Conservation (phyloP, 1,140 invertebrate species). For the Bombus balteatus region DNA sequence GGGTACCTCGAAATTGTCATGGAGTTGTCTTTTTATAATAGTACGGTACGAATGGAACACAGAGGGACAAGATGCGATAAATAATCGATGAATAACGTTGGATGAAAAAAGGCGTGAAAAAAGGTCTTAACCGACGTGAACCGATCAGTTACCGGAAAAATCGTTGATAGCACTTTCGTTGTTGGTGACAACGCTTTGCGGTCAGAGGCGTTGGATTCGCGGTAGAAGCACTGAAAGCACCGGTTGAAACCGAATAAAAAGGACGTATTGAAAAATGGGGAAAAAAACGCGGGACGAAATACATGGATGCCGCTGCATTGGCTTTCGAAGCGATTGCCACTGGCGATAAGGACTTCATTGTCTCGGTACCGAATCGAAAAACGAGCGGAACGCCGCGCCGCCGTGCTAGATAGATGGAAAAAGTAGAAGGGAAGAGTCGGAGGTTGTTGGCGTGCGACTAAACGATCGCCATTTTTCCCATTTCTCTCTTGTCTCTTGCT, state of each 20-base stretch:
- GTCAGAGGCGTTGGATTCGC: constrained; percentile 46
- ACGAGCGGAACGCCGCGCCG: constrained; percentile 35
- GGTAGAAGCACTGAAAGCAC: constrained; percentile 47
- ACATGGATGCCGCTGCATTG: constrained; percentile 44
- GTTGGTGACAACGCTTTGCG: constrained; percentile 51
- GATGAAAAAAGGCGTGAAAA: not conserved
- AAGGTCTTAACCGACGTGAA: constrained; percentile 7
- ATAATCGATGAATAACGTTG: constrained; percentile 8
- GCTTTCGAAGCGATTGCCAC: constrained; percentile 59
- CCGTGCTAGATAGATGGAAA: not conserved
- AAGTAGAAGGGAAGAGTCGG: not conserved
- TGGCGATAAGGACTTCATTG: constrained; percentile 69
- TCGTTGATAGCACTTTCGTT: constrained; percentile 43
- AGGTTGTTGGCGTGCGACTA: constrained; percentile 22
- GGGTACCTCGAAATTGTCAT: not conserved
- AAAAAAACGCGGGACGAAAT: constrained; percentile 45
- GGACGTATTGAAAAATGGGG: constrained; percentile 55
- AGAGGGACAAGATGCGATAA: not conserved
- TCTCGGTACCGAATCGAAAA: constrained; percentile 68
- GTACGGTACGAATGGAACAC: no score
- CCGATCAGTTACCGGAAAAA: constrained; percentile 33
- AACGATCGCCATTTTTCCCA: constrained; percentile 36
- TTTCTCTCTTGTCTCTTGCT: not conserved
- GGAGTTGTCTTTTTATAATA: not conserved
- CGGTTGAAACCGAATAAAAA: constrained; percentile 52